Base-by-base conservation (phyloP, 2,888 invertebrate genomes). In the Trimorus sp. region DNA sequence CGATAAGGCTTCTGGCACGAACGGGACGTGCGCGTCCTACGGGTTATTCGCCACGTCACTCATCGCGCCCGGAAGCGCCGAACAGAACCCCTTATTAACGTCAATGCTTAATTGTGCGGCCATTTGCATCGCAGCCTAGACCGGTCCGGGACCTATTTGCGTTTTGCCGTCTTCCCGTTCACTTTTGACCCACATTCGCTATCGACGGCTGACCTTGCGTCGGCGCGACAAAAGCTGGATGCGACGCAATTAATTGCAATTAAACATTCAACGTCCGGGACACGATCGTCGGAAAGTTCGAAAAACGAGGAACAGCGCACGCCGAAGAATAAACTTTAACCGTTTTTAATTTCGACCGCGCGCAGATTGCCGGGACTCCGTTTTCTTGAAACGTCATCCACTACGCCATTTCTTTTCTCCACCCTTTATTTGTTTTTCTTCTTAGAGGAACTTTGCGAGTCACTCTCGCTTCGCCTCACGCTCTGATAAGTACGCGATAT, bases 1-100 rank as follows among this genome's bases (percentile, higher is more conserved):
- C 86, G 89, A 89, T 89, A 88, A 88, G 85, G 84, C 86, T 87
- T 87, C 87, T 88, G 87, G 86, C 87, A 86, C 84, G 73, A 84
- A 84, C 69, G 71, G 77, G 63, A 84, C 83, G 85, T 71, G 77
- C 85, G 86, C 83, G 87, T 88, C 87, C 88, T 88, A 86, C 82
- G 81, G 84, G 85, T 87, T 89, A 89, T 89, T 89, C 87, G 86
- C 79, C 82, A 88, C 85, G 87, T 88, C 87, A 87, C 84, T 86
- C 85, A 84, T 86, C 85, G 84, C 86, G 87, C 89, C 88, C 87
- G 86, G 86, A 84, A 84, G 75, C 83, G 54, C 38, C 26, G 51
- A 38, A 42, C 36, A 14, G 42, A 38, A 59, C 37, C 63, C n/a
- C 76, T 83, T 78, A 69, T 78, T 83, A 83, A 76, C 69, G 80